Percentiles rank a stretch among this genome's conserved stretches.
phyloP scores from a whole-genome alignment of 2,797 vertebrate species.

The Pangasius djambal region DNA sequence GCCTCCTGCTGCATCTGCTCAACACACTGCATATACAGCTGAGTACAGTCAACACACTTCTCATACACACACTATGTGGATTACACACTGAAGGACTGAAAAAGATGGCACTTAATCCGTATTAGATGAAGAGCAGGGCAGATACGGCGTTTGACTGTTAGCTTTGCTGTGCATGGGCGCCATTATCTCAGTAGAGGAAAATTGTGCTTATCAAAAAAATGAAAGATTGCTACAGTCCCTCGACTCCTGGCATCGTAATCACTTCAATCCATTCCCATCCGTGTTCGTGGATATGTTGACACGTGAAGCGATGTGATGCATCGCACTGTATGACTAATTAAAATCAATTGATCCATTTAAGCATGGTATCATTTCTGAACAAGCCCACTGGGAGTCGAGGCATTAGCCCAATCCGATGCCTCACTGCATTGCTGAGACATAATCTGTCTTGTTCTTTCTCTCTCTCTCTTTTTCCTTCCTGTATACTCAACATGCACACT shows the following conservation, averaged over 20 bases:
- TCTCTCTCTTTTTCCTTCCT: constrained; percentile 42
- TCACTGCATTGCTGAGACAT: constrained; percentile 65
- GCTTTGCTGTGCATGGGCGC: constrained; percentile 29
- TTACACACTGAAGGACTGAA: constrained; percentile 23
- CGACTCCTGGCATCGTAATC: constrained; percentile 67
- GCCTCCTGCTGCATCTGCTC: neutral
- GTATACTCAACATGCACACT: constrained; percentile 46
- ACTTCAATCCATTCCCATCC: constrained; percentile 66
- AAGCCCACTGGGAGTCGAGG: constrained; percentile 71
- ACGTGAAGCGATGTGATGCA: constrained; percentile 66
- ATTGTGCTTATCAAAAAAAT: constrained; percentile 66
- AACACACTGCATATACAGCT: neutral
- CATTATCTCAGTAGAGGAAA: constrained; percentile 49
- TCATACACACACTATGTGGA: neutral
- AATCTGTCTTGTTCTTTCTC: constrained; percentile 49
- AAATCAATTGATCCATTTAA: constrained; percentile 77
- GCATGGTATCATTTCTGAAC: constrained; percentile 72
- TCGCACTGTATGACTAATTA: constrained; percentile 75
- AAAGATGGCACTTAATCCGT: constrained; percentile 13
- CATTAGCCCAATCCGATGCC: constrained; percentile 70
- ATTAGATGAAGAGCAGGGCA: constrained; percentile 18
- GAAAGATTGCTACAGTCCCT: constrained; percentile 72
- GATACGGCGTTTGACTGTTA: constrained; percentile 41
- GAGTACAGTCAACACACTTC: neutral
- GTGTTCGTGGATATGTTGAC: constrained; percentile 74